Base-by-base conservation (phyloP, 2,888 invertebrate species). In the Andrena bicolor region DNA sequence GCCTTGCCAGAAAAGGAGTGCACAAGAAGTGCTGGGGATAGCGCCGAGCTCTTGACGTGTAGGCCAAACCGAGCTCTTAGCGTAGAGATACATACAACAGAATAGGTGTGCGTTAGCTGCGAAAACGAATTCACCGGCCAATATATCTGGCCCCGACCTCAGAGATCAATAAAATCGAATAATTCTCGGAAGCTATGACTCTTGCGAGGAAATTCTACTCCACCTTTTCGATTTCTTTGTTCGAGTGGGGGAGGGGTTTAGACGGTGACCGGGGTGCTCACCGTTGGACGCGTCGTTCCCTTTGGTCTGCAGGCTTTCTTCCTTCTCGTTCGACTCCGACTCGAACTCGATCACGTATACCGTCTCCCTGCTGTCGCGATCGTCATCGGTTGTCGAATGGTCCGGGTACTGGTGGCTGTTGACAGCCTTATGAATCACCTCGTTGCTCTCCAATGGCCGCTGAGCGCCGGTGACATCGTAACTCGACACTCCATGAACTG, bases 331-430 rank as follows among this genome's bases (percentile, higher is more conserved):
- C 13, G 87, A 84, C 76, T 91, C 92, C 35, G 92, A 90, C 75
- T 92, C 92, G 81, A 91, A 92, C 73, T 91, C 91, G 76, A 92
- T 89, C 41, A 92, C 87, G 80, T 91, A 91, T 73, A 91, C 86
- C n/a, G 90, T 84, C 65, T 89, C 90, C 32, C 87, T 86, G 35
- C 87, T 89, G 51, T 84, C 81, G 7, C 41, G 41, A 6, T 23
- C 74, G 72, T 80, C 70, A 26, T 80, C 80, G 75, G 64, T 77
- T 26, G 74, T 79, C 80, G 76, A 80, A 60, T 87, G 85, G 84
- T 76, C 88, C 78, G 86, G 83, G 80, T 87, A 89, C 82, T 86
- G 82, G 80, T 65, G 81, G 56, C 82, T 81, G 76, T 84, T 86
- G 63, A 71, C 78, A 64, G 30, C 58, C 20, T 84, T 82, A 56